A percentile compares a stretch with the other conserved stretches of the same genome.
Conservation (phyloP, 2,797 vertebrate genomes). For the Alca torda region DNA sequence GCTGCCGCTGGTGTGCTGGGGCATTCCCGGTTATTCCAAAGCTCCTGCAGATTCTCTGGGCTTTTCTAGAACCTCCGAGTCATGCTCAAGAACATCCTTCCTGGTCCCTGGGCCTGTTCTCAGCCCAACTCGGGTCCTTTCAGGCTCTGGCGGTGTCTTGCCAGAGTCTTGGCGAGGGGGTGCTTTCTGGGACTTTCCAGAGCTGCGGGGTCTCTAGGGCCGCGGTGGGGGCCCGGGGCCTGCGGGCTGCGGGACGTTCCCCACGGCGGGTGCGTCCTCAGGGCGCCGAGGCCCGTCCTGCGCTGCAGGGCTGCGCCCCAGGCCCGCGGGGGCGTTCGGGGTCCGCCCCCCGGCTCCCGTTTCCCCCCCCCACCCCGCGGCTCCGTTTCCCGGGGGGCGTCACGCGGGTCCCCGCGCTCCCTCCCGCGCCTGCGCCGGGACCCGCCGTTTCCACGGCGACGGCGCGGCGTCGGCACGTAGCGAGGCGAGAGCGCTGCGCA, state of each 20-base stretch:
- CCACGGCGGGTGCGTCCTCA: fast-evolving
- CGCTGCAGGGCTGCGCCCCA: background rate
- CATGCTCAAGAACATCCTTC: background rate
- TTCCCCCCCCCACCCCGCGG: background rate
- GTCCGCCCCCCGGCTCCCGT: no score
- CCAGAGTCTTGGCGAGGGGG: no score
- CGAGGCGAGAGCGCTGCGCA: no score
- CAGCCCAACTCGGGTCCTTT: background rate
- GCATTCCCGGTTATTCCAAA: background rate
- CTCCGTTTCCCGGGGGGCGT: no score
- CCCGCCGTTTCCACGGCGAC: no score
- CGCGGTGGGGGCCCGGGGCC: background rate
- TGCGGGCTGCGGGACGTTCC: no score
- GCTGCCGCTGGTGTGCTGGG: background rate
- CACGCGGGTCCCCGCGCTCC: fast-evolving
- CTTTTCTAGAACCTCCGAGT: background rate
- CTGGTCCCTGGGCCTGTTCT: background rate
- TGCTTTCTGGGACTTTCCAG: background rate
- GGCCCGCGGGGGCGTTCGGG: no score
- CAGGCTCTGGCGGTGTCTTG: background rate
- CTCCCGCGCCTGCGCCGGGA: no score
- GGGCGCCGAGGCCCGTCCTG: background rate
- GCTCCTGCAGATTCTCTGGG: background rate
- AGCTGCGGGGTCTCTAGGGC: background rate
- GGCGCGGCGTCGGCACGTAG: no score